phyloP scores from a whole-genome alignment of 2,113 vertebrate genomes.

The Calidris pygmaea region DNA sequence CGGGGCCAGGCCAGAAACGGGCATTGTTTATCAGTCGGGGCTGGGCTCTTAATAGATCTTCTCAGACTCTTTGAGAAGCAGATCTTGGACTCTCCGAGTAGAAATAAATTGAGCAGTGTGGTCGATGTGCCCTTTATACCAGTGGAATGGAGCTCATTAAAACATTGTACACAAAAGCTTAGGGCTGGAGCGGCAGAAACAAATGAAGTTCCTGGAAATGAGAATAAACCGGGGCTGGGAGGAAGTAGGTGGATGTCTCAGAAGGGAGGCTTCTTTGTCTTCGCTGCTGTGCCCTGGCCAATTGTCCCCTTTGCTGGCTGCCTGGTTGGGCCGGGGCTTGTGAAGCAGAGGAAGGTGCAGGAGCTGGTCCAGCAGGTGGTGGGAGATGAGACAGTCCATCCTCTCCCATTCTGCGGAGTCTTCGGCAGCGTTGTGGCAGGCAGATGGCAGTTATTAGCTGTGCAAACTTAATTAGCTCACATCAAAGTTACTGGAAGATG shows the following conservation, averaged over 20 bases:
- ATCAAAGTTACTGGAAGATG: constrained; percentile 57
- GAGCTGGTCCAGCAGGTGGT: neutral
- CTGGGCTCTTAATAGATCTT: constrained; percentile 7
- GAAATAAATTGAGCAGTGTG: constrained; percentile 5
- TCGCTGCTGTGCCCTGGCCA: neutral
- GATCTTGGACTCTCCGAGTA: neutral
- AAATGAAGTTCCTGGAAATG: constrained; percentile 1
- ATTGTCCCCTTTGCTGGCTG: neutral
- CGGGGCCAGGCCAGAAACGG: neutral
- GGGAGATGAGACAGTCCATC: neutral
- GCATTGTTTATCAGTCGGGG: neutral
- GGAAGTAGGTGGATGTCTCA: neutral
- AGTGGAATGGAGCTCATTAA: neutral
- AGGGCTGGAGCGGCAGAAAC: neutral
- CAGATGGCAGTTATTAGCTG: constrained; percentile 67
- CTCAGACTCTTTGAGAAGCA: constrained; percentile 1
- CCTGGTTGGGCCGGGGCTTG: neutral
- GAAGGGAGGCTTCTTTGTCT: neutral
- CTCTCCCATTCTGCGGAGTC: neutral
- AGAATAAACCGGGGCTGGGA: neutral
- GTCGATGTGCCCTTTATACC: neutral
- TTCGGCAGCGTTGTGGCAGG: constrained; percentile 1
- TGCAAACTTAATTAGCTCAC: constrained; percentile 71
- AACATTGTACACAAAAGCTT: neutral
- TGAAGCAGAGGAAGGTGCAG: neutral